phyloP scores from a whole-genome alignment of 2,888 invertebrate genomes.

The Eilema sororculum region DNA sequence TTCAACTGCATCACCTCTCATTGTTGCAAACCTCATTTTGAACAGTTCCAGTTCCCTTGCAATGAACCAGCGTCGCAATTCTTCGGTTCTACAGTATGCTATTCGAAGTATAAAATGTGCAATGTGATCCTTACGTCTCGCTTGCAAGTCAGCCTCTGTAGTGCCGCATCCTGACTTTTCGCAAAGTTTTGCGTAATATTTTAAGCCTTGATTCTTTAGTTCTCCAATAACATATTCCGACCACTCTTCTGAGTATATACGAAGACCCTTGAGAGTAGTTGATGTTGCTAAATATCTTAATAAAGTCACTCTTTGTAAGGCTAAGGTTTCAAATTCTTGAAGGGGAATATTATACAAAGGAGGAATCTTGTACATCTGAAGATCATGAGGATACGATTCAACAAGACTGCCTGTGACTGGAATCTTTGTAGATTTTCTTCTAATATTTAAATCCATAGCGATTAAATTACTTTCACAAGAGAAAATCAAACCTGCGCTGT shows the following conservation, averaged over 20 bases:
- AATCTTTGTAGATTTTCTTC: constrained; percentile 74
- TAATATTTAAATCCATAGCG: constrained; percentile 80
- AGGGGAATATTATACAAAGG: constrained; percentile 92
- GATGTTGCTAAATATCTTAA: constrained; percentile 92
- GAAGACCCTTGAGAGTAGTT: constrained; percentile 88
- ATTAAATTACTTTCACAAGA: constrained; percentile 24
- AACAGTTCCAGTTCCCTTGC: constrained; percentile 96
- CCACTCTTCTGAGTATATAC: constrained; percentile 89
- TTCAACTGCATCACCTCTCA: constrained; percentile 88
- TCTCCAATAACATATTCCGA: constrained; percentile 88
- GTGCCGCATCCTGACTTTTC: constrained; percentile 85
- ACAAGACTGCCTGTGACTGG: constrained; percentile 76
- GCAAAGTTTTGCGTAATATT: constrained; percentile 88
- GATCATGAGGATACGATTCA: constrained; percentile 90
- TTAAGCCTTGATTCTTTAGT: constrained; percentile 89
- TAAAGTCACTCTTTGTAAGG: constrained; percentile 93
- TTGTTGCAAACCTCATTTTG: constrained; percentile 90
- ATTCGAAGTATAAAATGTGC: constrained; percentile 97
- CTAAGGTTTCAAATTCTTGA: constrained; percentile 95
- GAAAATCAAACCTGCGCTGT: neutral
- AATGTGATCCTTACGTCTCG: constrained; percentile 93
- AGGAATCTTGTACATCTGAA: constrained; percentile 92
- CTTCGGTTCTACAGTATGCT: constrained; percentile 96
- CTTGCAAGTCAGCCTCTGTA: constrained; percentile 88
- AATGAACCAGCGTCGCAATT: constrained; percentile 95